Conservation (phyloP, 2,113 vertebrate genomes). For the Nycticorax nycticorax region DNA sequence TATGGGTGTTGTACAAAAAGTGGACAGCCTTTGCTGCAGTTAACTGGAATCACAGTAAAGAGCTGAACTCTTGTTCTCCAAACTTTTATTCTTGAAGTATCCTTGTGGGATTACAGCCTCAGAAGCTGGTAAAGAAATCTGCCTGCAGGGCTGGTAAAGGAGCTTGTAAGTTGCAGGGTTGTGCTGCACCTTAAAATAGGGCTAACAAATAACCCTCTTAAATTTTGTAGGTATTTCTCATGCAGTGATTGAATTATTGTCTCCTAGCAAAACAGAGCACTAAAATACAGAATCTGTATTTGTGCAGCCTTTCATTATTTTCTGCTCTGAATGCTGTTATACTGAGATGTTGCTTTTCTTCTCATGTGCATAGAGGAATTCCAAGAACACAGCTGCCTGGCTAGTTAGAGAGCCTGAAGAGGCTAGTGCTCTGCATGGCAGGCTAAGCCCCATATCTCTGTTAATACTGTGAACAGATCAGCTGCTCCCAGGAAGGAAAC, state of each 20-base stretch:
- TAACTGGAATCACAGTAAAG: background rate
- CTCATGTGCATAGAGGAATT: background rate
- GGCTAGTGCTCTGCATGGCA: background rate
- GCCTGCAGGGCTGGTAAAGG: background rate
- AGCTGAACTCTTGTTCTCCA: background rate
- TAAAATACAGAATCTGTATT: background rate
- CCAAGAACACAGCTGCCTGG: background rate
- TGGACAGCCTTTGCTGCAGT: background rate
- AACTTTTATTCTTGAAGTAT: background rate
- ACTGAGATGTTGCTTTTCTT: background rate
- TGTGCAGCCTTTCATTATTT: background rate
- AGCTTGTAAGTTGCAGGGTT: background rate
- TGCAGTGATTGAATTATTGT: background rate
- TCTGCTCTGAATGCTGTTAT: background rate
- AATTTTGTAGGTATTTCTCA: background rate
- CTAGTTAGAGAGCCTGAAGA: background rate
- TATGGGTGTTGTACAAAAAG: background rate
- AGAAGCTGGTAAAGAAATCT: background rate
- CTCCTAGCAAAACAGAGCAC: background rate
- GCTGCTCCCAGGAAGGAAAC: background rate
- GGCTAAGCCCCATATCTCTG: background rate
- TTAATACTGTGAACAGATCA: background rate
- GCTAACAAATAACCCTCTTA: background rate
- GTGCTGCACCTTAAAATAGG: background rate
- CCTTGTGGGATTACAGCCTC: background rate